These are phyloP conservation scores for Lysiphlebus fabarum DNA, from an alignment of 1,140 invertebrate species.

Conservation along the genomic window DNA sequence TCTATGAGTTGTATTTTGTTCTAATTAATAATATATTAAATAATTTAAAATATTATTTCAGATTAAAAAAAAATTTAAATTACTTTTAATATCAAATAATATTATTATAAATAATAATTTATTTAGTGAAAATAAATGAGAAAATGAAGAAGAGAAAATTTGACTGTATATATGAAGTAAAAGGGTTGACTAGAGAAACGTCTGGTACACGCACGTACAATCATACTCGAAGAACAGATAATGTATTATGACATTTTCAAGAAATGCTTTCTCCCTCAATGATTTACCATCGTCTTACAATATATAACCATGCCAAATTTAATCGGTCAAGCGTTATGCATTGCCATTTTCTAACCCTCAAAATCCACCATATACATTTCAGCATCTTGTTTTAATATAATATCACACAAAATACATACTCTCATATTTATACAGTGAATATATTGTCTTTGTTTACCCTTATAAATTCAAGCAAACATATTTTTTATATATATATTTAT, in stretches of 20 bases:
- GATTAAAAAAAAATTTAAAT: too few relatives aligned
- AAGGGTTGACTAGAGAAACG: slow-evolving; percentile 12
- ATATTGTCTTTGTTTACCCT: too few relatives aligned
- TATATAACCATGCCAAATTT: slow-evolving; percentile 45
- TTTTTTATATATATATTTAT: too few relatives aligned
- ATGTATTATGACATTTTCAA: slow-evolving; percentile 47
- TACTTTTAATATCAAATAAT: too few relatives aligned
- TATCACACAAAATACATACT: background rate
- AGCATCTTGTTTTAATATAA: background rate
- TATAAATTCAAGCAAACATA: too few relatives aligned
- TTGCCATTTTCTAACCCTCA: slow-evolving; percentile 25
- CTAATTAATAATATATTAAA: too few relatives aligned
- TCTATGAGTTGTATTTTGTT: too few relatives aligned
- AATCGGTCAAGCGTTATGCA: slow-evolving; percentile 37
- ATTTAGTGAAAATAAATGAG: slow-evolving; percentile 3
- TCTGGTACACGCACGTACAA: slow-evolving; percentile 52
- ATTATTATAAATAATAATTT: slow-evolving; percentile 2
- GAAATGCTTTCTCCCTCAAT: slow-evolving; percentile 40
- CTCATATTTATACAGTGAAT: too few relatives aligned
- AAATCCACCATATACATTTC: slow-evolving; percentile 15
- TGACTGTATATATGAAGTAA: slow-evolving; percentile 32
- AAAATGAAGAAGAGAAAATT: slow-evolving; percentile 18
- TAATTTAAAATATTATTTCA: too few relatives aligned
- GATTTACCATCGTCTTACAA: slow-evolving; percentile 54
- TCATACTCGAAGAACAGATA: slow-evolving; percentile 48